Conservation (phyloP, 2,797 vertebrate genomes). For the Pristis pectinata region DNA sequence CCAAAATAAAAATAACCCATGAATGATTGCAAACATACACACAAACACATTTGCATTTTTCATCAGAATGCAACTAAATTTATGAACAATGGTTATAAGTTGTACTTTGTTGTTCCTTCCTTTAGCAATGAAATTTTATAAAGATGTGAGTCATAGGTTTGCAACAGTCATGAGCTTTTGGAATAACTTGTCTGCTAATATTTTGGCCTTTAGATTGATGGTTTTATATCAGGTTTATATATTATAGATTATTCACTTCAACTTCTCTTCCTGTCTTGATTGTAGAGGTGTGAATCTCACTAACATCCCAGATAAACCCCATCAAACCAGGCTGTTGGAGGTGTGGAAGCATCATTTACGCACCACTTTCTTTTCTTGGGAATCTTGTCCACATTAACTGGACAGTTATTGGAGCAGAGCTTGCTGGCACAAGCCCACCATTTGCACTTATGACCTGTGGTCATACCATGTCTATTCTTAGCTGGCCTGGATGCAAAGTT, state of each 20-base stretch:
- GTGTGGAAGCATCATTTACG: neutral
- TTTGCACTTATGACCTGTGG: too few relatives aligned
- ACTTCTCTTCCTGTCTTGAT: neutral
- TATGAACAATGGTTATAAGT: neutral
- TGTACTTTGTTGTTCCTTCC: neutral
- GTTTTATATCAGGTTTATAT: neutral
- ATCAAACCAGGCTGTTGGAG: neutral
- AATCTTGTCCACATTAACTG: neutral
- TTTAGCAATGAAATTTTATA: neutral
- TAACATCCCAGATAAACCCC: neutral
- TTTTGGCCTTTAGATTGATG: neutral
- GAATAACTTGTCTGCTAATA: neutral
- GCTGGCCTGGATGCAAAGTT: too few relatives aligned
- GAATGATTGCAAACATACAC: neutral
- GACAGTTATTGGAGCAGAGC: neutral
- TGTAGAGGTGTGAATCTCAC: neutral
- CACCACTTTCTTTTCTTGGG: neutral
- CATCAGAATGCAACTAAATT: neutral
- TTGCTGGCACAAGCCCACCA: too few relatives aligned
- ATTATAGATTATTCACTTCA: neutral
- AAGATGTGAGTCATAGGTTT: too few relatives aligned
- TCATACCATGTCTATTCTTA: too few relatives aligned
- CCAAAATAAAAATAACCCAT: neutral
- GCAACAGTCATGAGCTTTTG: neutral
- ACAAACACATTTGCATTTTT: neutral